A percentile compares a stretch with the other conserved stretches of the same genome.
Evolutionary conservation across 2,888 invertebrate genomes (phyloP).

Genomic region (Scaptomyza polygonia): DNA sequence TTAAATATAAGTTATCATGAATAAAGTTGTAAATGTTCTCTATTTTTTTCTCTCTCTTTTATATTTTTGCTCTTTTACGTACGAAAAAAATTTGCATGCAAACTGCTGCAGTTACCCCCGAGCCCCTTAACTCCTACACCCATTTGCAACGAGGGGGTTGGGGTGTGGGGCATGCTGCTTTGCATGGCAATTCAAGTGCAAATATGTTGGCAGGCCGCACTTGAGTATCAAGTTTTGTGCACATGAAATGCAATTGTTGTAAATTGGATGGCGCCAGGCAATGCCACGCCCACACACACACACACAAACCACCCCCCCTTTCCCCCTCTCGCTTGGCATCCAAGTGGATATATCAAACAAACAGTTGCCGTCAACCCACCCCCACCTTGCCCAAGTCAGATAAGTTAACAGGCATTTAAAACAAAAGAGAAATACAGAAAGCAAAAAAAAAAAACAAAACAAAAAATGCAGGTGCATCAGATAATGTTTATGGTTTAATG

Average conservation of each 20-base stretch:
- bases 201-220: conserved; percentile 74
- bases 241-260: conserved; percentile 76
- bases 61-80: conserved; percentile 38
- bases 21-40: conserved; percentile 2
- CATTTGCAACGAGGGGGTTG: not conserved
- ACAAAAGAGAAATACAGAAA: conserved; percentile 39
- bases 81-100: conserved; percentile 67
- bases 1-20: not conserved
- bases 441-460: conserved; percentile 1
- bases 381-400: conserved; percentile 30
- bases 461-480: conserved; percentile 6
- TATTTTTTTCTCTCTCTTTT: not conserved
- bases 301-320: no score
- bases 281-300: conserved; percentile 19
- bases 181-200: conserved; percentile 69
- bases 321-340: conserved; percentile 18
- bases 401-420: conserved; percentile 64
- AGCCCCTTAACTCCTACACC: not conserved
- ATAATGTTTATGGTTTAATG: conserved; percentile 36
- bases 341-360: conserved; percentile 27
- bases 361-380: conserved; percentile 4
- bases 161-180: no score
- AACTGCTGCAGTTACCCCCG: conserved; percentile 53
- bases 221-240: conserved; percentile 73
- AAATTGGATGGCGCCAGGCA: conserved; percentile 52